Base-by-base conservation (phyloP, 2,113 vertebrate species). In the Gambusia affinis region DNA sequence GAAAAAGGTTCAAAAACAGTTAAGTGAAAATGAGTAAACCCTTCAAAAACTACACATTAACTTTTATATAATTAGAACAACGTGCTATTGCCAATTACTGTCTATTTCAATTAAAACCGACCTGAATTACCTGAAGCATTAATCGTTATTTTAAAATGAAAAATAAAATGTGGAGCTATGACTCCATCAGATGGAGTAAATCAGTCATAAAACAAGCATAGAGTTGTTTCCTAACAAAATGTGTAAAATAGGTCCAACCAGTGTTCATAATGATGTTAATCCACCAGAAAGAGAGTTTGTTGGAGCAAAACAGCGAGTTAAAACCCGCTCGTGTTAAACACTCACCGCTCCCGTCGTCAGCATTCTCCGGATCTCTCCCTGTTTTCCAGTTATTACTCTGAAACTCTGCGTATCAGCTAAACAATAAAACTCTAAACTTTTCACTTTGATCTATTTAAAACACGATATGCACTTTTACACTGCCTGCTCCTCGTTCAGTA, bases 291-390 rank as follows among this genome's bases (percentile, higher is more conserved):
- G 27, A 12, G n/a, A 64, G 14, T 63, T 12, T 65, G 42, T 35
- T 44, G 62, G 12, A n/a, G 33, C 22, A 14, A 29, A 4, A 22
- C 22, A 7, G 12, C n/a, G 8, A 35, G n/a, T 6, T 27, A 7
- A 24, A 3, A 29, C 3, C 22, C 22, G 47, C 24, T 8, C 1
- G 22, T 27, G 28, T 12, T n/a, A 8, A 22, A 73, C n/a, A 93
- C 93, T 93, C 33, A 95, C 94, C 74, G 94, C 92, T 93, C 95
- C 95, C 30, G 94, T 95, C 54, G 95, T 92, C 88, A 95, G 79
- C 95, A 95, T 95, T 72, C 75, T 94, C 39, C 54, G 64, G 80
- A 71, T 57, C 35, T 74, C 68, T 72, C 31, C 10, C 15, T 68
- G 22, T 66, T 76, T 72, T 76, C 64, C 47, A 54, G 3, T 15